Evolutionary conservation across 2,113 vertebrate genomes (phyloP), one percentile per base, ranked within the genome.

Genomic region (Pitta sordida): DNA sequence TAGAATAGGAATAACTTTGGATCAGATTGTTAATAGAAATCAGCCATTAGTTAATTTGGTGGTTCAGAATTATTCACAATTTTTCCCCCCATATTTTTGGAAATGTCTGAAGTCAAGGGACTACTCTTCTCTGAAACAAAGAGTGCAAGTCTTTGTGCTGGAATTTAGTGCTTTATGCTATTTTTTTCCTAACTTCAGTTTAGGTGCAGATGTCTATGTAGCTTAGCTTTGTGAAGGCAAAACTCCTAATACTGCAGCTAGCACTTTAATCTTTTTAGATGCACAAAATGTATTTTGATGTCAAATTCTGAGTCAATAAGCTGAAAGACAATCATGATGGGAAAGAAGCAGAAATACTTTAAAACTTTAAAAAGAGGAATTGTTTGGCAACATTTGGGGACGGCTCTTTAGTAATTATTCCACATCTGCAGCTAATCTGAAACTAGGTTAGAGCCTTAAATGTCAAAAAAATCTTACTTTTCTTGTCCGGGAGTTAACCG

Each of bases 61-160:
- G 18, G 10, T 63, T 88, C 23, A 52, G 26, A 88, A 59, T 75
- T 32, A n/a, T 48, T 85, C 34, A 41, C 8, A 24, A 14, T 24
- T 22, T 8, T 11, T 1, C 2, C 6, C 4, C 7, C 8, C 13
- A 10, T 13, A 9, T 39, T 56, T 27, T 24, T 43, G 24, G 9
- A 73, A 55, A 52, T 48, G 30, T 36, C 32, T 51, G 51, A 92
- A 86, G 12, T 3, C 6, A 34, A 80, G 71, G 7, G 3, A 53
- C 4, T 2, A 2, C 1, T 78, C 17, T 71, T 88, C 15, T 36
- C 62, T 82, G 64, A 86, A 62, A 16, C 34, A 18, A 88, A 86
- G 12, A 15, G 11, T 32, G 10, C 5, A 51, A 49, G 11, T 30
- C 36, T 90, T 64, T 48, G 43, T 70, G 29, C 37, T 27, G 34